Conservation (phyloP, 2,113 vertebrate genomes). For the Anoplopoma fimbria region DNA sequence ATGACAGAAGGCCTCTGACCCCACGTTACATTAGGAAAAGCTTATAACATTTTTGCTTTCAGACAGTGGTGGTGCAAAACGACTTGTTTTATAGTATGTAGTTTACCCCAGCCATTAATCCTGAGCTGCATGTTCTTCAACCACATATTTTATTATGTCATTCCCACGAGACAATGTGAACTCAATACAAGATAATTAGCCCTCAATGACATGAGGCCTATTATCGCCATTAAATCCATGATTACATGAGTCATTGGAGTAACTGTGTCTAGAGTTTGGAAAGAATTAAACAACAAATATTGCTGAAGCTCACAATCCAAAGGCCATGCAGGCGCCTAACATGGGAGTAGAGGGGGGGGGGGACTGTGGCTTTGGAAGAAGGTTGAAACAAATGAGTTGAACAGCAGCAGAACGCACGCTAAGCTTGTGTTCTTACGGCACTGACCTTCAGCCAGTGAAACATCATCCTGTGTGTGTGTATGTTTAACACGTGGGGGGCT, state of each 20-base stretch:
- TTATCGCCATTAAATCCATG: neutral
- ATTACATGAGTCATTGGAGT: conserved; percentile 35
- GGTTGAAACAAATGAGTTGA: conserved; percentile 13
- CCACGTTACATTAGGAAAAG: too few species aligned
- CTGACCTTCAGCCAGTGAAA: conserved; percentile 68
- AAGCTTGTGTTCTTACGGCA: conserved; percentile 28
- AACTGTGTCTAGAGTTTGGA: conserved; percentile 20
- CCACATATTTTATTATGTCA: conserved; percentile 12
- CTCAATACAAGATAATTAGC: conserved; percentile 36
- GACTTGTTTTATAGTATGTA: neutral
- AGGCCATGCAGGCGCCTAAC: conserved; percentile 11
- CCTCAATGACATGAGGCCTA: conserved; percentile 6
- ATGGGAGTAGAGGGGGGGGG: neutral
- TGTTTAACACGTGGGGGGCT: conserved; percentile 51
- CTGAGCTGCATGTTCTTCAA: conserved; percentile 1
- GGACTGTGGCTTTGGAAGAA: conserved; percentile 51
- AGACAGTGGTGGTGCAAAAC: neutral
- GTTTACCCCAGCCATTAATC: neutral
- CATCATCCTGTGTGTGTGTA: conserved; percentile 54
- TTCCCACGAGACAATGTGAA: conserved; percentile 16
- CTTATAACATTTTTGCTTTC: too few species aligned
- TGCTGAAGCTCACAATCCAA: conserved; percentile 38
- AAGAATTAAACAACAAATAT: conserved; percentile 19
- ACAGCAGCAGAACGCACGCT: conserved; percentile 25
- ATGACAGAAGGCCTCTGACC: too few species aligned